A percentile compares a stretch with the other conserved stretches of the same genome.
These are phyloP conservation scores for Zalophus californianus DNA, from an alignment of 2,797 vertebrate genomes.

Conservation along the genomic window DNA sequence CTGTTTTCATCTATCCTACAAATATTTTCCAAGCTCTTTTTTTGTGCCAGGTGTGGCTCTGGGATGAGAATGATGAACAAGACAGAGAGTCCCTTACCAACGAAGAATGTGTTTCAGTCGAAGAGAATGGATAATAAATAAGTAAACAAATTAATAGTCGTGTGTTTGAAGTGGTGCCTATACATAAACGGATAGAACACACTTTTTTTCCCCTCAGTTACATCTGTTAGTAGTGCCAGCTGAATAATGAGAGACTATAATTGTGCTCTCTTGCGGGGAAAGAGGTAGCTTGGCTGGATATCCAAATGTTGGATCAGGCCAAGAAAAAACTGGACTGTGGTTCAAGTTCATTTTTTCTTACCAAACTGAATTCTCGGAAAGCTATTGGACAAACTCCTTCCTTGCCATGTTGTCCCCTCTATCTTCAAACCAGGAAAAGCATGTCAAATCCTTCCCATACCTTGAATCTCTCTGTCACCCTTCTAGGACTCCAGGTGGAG, in stretches of 20 bases:
- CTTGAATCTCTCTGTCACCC: not conserved
- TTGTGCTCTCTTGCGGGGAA: conserved; percentile 17
- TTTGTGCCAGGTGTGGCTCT: conserved; percentile 27
- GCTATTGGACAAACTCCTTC: conserved; percentile 12
- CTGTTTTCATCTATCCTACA: conserved; percentile 26
- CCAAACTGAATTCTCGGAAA: not conserved
- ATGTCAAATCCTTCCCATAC: not conserved
- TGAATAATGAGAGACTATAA: not conserved
- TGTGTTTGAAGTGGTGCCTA: conserved; percentile 40
- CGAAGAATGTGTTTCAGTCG: not conserved
- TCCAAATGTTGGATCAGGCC: not conserved
- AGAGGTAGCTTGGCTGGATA: conserved; percentile 6
- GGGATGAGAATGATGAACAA: not conserved
- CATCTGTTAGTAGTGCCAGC: not conserved
- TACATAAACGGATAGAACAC: conserved; percentile 1
- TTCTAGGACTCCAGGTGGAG: not conserved
- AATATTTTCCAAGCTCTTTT: conserved; percentile 52
- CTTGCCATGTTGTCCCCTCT: not conserved
- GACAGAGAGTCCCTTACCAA: not conserved
- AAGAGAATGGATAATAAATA: conserved; percentile 23
- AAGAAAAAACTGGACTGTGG: not conserved
- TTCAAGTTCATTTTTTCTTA: conserved; percentile 27
- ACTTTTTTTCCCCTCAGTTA: not conserved
- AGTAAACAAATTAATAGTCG: conserved; percentile 10
- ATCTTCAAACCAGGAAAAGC: conserved; percentile 24